These are phyloP conservation scores for Carabus problematicus DNA, from an alignment of 2,888 invertebrate genomes.

Conservation along the genomic window DNA sequence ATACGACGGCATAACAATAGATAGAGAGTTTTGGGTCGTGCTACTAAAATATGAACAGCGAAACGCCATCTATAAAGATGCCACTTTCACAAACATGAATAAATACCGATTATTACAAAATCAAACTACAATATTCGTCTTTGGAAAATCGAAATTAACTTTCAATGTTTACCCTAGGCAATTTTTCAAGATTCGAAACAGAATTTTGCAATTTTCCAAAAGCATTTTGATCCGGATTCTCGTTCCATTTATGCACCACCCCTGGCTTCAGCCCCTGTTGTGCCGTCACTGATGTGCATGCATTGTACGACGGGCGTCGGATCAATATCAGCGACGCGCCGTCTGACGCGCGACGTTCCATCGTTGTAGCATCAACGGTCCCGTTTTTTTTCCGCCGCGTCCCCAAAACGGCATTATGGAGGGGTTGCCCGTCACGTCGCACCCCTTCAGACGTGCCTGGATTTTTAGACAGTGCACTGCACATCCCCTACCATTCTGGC, in stretches of 20 bases:
- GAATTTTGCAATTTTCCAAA: too few species aligned
- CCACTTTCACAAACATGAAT: too few species aligned
- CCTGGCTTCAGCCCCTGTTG: not conserved
- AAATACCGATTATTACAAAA: too few species aligned
- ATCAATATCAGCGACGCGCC: constrained; percentile 25
- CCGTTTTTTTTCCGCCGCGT: constrained; percentile 7
- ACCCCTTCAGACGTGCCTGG: constrained; percentile 4
- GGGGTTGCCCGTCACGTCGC: not conserved
- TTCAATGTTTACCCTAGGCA: too few species aligned
- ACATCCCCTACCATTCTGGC: not conserved
- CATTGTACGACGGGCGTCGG: constrained; percentile 8
- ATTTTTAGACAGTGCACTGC: not conserved
- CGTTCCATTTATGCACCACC: not conserved
- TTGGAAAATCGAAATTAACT: too few species aligned
- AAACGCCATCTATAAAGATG: too few species aligned
- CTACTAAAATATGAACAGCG: not conserved
- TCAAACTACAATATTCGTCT: too few species aligned
- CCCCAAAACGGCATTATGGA: constrained; percentile 6
- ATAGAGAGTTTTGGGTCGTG: not conserved
- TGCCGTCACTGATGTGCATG: constrained; percentile 2
- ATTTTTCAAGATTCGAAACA: too few species aligned
- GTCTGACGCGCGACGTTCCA: constrained; percentile 2
- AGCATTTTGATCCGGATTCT: too few species aligned
- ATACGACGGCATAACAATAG: too few species aligned
- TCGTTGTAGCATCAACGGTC: not conserved